These are phyloP conservation scores for Diglossa cyanea DNA, from an alignment of 2,797 vertebrate species.

Conservation along the genomic window DNA sequence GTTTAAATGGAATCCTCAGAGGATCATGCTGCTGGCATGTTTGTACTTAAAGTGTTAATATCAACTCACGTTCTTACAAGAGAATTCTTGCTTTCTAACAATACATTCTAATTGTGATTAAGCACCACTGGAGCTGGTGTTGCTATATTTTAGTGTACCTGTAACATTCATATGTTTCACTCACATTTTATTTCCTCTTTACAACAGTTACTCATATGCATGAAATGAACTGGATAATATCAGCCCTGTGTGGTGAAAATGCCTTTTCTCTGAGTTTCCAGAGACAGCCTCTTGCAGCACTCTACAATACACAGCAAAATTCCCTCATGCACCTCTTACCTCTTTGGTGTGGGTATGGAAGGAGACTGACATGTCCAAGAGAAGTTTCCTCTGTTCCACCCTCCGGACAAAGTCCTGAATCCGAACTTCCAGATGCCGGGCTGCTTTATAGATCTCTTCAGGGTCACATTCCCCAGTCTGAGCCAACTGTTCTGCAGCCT, in stretches of 20 bases:
- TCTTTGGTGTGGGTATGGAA: constrained; percentile 99
- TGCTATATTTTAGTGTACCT: not conserved
- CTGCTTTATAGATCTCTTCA: constrained; percentile 98
- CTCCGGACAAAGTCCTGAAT: constrained; percentile 97
- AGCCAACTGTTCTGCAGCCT: constrained; percentile 95
- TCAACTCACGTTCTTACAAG: not conserved
- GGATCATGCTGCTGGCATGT: not conserved
- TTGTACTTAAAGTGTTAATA: constrained; percentile 4
- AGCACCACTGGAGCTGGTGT: not conserved
- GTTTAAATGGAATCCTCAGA: constrained; percentile 52
- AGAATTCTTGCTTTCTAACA: constrained; percentile 29
- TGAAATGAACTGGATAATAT: not conserved
- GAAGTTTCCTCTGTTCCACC: constrained; percentile 95
- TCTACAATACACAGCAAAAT: not conserved
- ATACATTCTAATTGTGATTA: not conserved
- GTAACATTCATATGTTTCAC: not conserved
- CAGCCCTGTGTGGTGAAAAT: not conserved
- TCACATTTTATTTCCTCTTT: not conserved
- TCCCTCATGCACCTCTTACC: constrained; percentile 74
- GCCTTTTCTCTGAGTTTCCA: not conserved
- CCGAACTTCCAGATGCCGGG: constrained; percentile 93
- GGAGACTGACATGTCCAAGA: constrained; percentile 97
- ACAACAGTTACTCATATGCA: not conserved
- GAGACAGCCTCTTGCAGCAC: not conserved
- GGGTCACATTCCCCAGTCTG: constrained; percentile 98